Percentiles rank a stretch among this genome's conserved stretches.
phyloP scores from a whole-genome alignment of 2,888 invertebrate genomes.

The Volucella inflata region DNA sequence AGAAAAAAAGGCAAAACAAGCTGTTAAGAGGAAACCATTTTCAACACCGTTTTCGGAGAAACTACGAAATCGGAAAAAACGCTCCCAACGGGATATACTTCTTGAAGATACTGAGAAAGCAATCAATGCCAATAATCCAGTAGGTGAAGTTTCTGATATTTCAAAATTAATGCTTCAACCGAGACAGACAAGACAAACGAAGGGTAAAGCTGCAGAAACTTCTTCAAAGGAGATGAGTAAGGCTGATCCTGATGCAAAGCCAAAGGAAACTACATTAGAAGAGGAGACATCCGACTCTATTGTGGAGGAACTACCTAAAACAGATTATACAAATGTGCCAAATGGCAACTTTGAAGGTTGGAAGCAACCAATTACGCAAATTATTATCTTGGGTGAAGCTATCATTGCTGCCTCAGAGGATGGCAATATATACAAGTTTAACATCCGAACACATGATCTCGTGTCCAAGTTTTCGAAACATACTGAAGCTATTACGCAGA shows the following conservation, averaged over 20 bases:
- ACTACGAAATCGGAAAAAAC: slow-evolving; percentile 70
- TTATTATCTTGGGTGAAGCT: slow-evolving; percentile 79
- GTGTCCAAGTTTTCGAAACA: slow-evolving; percentile 81
- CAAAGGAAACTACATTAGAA: not conserved
- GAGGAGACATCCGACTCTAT: not conserved
- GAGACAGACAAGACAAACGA: not conserved
- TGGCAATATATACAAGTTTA: slow-evolving; percentile 82
- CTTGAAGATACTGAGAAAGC: slow-evolving; percentile 55
- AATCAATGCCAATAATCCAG: slow-evolving; percentile 5
- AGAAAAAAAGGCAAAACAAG: slow-evolving; percentile 23
- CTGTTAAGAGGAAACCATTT: slow-evolving; percentile 31
- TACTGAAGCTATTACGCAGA: slow-evolving; percentile 82
- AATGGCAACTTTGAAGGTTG: slow-evolving; percentile 78
- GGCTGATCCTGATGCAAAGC: slow-evolving; percentile 5
- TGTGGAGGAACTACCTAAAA: slow-evolving; percentile 22
- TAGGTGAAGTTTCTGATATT: not conserved
- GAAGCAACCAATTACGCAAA: slow-evolving; percentile 80
- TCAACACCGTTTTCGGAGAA: slow-evolving; percentile 61
- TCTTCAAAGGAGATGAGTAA: not conserved
- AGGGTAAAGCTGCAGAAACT: slow-evolving; percentile 3
- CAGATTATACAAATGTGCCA: slow-evolving; percentile 76
- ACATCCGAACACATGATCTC: slow-evolving; percentile 78
- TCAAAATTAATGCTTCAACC: slow-evolving; percentile 35
- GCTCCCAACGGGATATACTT: slow-evolving; percentile 66
- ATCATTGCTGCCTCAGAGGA: slow-evolving; percentile 82